phyloP scores from a whole-genome alignment of 2,113 vertebrate genomes.

The Phalacrocorax carbo region DNA sequence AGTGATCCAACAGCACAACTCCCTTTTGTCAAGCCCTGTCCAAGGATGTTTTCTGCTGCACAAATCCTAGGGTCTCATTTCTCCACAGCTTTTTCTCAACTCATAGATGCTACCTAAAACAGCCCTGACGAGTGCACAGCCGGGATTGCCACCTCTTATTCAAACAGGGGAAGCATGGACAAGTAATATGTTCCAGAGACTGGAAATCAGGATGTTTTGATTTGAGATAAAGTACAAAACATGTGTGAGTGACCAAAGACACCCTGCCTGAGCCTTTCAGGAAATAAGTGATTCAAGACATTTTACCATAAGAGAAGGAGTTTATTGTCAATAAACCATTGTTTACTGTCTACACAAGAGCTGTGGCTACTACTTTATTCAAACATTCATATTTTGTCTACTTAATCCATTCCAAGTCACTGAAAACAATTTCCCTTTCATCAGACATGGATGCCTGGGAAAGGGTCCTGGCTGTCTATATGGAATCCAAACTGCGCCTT shows the following conservation, averaged over 20 bases:
- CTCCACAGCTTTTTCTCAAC: not conserved
- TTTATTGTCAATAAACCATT: constrained; percentile 53
- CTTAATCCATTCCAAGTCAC: constrained; percentile 12
- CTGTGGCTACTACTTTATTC: constrained; percentile 33
- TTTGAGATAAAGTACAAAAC: constrained; percentile 65
- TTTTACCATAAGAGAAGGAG: constrained; percentile 33
- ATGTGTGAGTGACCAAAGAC: constrained; percentile 47
- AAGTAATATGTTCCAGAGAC: constrained; percentile 56
- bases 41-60: not conserved
- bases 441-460: not conserved
- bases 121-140: not conserved
- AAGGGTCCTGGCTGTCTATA: not conserved
- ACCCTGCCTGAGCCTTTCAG: constrained; percentile 50
- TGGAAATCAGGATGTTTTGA: constrained; percentile 67
- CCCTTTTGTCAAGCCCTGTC: not conserved
- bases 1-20: not conserved
- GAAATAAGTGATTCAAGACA: constrained; percentile 49
- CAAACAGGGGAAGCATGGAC: constrained; percentile 35
- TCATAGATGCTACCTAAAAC: not conserved
- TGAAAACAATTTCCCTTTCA: constrained; percentile 5
- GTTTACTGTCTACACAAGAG: constrained; percentile 53
- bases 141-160: constrained; percentile 31
- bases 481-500: not conserved
- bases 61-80: not conserved
- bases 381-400: constrained; percentile 51